phyloP scores from a whole-genome alignment of 2,113 vertebrate genomes.

The Lepus timidus region DNA sequence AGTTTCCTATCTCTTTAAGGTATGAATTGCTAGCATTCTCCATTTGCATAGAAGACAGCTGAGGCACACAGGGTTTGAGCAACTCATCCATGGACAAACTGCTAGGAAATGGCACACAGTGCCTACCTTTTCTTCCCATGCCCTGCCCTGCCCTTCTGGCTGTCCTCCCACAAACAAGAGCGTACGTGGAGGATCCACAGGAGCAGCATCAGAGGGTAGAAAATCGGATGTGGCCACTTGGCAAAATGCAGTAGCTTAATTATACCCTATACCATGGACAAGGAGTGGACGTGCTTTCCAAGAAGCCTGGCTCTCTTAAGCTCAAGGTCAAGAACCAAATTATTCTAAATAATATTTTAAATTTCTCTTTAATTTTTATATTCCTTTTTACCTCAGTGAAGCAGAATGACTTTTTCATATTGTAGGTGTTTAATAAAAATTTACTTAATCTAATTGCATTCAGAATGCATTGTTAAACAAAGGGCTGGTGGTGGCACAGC shows the following conservation, averaged over 20 bases:
- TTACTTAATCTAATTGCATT: neutral
- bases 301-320: constrained; percentile 31
- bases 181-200: neutral
- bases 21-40: neutral
- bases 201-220: neutral
- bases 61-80: neutral
- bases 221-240: neutral
- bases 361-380: neutral
- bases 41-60: neutral
- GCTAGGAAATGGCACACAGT: neutral
- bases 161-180: neutral
- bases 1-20: neutral
- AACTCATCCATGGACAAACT: neutral
- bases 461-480: neutral
- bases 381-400: constrained; percentile 4
- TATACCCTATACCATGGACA: neutral
- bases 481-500: too few species aligned
- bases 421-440: constrained; percentile 4
- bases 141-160: neutral
- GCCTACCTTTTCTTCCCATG: neutral
- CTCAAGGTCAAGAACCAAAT: neutral
- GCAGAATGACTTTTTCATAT: neutral
- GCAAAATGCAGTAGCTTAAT: neutral
- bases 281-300: neutral
- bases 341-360: neutral